These are phyloP conservation scores for Oreochromis spilurus DNA, from an alignment of 2,113 vertebrate genomes.

Conservation along the genomic window DNA sequence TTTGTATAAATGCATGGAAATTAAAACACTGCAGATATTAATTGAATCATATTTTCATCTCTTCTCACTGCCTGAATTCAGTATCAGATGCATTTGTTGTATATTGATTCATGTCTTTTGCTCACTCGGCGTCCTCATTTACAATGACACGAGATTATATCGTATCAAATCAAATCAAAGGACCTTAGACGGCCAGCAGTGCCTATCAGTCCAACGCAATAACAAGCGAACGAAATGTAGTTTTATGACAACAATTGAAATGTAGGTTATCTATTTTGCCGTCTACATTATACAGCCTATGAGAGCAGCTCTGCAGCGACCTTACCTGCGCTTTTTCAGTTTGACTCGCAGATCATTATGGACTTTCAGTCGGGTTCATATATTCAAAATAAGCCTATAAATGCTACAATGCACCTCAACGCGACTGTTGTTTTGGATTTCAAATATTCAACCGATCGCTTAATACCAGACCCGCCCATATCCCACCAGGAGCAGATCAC, in stretches of 20 bases:
- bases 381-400: background rate
- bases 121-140: background rate
- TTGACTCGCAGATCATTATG: background rate
- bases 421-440: conserved; percentile 23
- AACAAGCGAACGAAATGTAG: background rate
- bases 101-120: background rate
- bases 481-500: background rate
- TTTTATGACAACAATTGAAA: background rate
- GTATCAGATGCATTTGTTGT: background rate
- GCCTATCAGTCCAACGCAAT: background rate
- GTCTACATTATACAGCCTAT: background rate
- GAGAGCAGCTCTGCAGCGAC: background rate
- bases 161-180: background rate
- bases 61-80: background rate
- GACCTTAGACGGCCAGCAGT: background rate
- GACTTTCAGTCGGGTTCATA: background rate
- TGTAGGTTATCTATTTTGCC: background rate
- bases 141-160: background rate
- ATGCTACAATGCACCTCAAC: background rate
- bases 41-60: background rate
- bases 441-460: conserved; percentile 55
- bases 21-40: background rate
- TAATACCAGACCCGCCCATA: background rate
- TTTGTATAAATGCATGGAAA: background rate
- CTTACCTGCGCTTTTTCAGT: conserved; percentile 39